These are phyloP conservation scores for Tetraodon nigroviridis DNA, from an alignment of 2,113 vertebrate species.

Conservation along the genomic window DNA sequence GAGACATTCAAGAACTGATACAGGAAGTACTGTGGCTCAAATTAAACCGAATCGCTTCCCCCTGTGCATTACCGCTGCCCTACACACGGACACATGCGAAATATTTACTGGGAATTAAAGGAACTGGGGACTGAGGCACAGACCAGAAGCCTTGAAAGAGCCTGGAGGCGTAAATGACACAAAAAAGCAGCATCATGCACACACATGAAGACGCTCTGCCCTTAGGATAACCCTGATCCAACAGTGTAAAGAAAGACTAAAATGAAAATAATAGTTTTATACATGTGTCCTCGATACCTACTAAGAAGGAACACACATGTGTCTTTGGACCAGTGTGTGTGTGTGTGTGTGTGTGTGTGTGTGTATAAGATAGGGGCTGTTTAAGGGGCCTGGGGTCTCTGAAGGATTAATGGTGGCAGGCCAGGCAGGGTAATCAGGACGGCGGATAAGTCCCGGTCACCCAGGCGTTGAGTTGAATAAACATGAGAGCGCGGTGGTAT, in stretches of 20 bases:
- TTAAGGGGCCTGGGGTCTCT: conserved; percentile 66
- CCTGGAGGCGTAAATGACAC: conserved; percentile 35
- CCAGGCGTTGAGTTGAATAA: conserved; percentile 75
- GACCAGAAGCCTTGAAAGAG: conserved; percentile 21
- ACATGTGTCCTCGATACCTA: conserved; percentile 25
- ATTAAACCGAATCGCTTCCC: conserved; percentile 29
- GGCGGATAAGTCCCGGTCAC: conserved; percentile 70
- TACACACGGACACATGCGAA: background rate
- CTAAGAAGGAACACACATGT: conserved; percentile 5
- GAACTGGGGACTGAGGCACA: conserved; percentile 26
- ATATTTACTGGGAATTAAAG: conserved; percentile 28
- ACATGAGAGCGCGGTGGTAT: conserved; percentile 68
- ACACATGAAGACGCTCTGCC: conserved; percentile 16
- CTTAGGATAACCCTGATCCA: conserved; percentile 14
- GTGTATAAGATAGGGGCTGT: conserved; percentile 48
- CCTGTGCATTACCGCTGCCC: background rate
- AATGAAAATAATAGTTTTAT: background rate
- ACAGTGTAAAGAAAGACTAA: conserved; percentile 13
- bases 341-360: conserved; percentile 18
- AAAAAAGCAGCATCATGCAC: conserved; percentile 9
- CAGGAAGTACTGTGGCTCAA: conserved; percentile 33
- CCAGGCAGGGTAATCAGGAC: conserved; percentile 73
- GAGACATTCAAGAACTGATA: conserved; percentile 36
- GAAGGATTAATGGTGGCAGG: conserved; percentile 75
- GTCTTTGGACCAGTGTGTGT: conserved; percentile 22